Evolutionary conservation across 2,888 invertebrate genomes (phyloP).

Genomic region (Drosophila setosimentum): DNA sequence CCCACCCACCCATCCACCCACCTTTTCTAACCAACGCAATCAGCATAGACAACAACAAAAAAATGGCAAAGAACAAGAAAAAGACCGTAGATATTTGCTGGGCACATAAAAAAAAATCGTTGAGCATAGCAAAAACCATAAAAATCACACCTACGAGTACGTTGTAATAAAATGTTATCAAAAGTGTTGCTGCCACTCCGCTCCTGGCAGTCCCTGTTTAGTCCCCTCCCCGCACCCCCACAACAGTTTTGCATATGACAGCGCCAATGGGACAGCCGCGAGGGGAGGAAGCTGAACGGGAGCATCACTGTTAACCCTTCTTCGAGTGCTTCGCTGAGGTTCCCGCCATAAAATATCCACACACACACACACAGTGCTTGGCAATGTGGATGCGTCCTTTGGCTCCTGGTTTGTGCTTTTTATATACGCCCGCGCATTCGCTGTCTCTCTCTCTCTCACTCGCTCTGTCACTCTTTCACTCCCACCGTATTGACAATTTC

Average conservation of each 20-base stretch:
- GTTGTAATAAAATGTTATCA: conserved; percentile 82
- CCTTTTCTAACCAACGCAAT: conserved; percentile 52
- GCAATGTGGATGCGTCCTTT: conserved; percentile 67
- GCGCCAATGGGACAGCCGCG: conserved; percentile 32
- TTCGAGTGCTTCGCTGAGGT: conserved; percentile 60
- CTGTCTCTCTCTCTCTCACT: not conserved
- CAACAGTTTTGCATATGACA: conserved; percentile 77
- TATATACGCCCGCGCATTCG: conserved; percentile 30
- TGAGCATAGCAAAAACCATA: conserved; percentile 81
- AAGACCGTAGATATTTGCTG: conserved; percentile 46
- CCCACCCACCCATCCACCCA: conserved; percentile 1
- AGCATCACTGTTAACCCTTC: conserved; percentile 74
- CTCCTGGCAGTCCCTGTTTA: conserved; percentile 38
- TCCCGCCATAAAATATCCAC: conserved; percentile 68
- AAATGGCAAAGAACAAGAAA: conserved; percentile 28
- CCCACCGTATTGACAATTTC: conserved; percentile 75
- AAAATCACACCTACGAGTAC: conserved; percentile 82
- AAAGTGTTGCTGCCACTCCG: conserved; percentile 75
- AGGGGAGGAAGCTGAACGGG: conserved; percentile 55
- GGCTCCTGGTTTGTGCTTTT: conserved; percentile 44
- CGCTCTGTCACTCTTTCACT: conserved; percentile 14
- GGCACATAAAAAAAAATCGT: conserved; percentile 68
- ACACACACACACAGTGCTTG: conserved; percentile 58
- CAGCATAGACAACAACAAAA: conserved; percentile 69
- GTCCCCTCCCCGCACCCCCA: conserved; percentile 5